A percentile compares a stretch with the other conserved stretches of the same genome.
phyloP scores from a whole-genome alignment of 2,797 vertebrate genomes.

The Geotrypetes seraphini region DNA sequence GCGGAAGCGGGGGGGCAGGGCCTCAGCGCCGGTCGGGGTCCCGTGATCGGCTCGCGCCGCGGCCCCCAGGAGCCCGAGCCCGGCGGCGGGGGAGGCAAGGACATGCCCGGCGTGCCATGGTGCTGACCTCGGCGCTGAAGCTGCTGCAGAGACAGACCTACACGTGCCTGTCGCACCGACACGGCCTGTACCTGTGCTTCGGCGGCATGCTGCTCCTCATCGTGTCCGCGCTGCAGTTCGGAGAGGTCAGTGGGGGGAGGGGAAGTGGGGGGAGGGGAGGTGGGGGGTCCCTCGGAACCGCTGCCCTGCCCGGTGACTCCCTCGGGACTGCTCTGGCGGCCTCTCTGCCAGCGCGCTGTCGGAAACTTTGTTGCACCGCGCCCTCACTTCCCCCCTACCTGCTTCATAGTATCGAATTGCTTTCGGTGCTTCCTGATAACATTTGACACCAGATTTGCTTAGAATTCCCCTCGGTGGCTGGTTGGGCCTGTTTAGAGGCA shows the following conservation, averaged over 20 bases:
- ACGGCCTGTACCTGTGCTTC: slow-evolving; percentile 91
- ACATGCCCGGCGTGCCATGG: slow-evolving; percentile 59
- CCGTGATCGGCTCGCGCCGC: background rate
- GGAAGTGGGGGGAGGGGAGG: too few relatives aligned
- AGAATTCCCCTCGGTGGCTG: too few relatives aligned
- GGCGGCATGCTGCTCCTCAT: slow-evolving; percentile 89
- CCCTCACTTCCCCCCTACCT: too few relatives aligned
- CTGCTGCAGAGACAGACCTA: slow-evolving; percentile 92
- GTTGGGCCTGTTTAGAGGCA: too few relatives aligned
- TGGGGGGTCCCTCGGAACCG: too few relatives aligned
- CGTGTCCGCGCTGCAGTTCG: slow-evolving; percentile 92
- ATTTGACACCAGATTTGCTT: too few relatives aligned
- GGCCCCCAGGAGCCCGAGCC: background rate
- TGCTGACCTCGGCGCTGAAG: slow-evolving; percentile 76
- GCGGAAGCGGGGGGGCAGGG: slow-evolving; percentile 6
- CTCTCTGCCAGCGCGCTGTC: too few relatives aligned
- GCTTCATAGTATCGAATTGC: too few relatives aligned
- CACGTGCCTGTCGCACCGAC: slow-evolving; percentile 91
- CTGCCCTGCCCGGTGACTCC: too few relatives aligned
- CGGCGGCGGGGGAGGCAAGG: slow-evolving; percentile 24
- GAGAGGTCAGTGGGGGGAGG: slow-evolving; percentile 91
- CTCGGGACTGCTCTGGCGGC: too few relatives aligned
- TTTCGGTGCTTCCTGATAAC: too few relatives aligned
- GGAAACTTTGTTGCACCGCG: too few relatives aligned
- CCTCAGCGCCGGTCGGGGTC: background rate